These are phyloP conservation scores for Apodemus agrarius DNA, from an alignment of 2,797 vertebrate species.

Conservation along the genomic window DNA sequence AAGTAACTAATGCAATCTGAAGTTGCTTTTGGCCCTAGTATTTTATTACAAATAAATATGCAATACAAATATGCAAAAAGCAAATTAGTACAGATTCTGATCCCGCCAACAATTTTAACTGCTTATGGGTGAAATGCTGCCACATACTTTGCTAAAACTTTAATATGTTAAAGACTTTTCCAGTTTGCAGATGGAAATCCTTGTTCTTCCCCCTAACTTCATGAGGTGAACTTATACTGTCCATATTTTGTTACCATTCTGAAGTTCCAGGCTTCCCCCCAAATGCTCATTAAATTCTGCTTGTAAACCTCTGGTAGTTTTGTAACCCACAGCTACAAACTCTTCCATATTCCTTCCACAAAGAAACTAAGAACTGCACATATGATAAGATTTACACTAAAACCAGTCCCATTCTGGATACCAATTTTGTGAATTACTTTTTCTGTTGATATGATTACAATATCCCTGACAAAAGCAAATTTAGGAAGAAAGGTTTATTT, in stretches of 20 bases:
- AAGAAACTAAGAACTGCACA: neutral
- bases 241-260: neutral
- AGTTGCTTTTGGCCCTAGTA: neutral
- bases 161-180: neutral
- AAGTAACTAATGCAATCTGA: neutral
- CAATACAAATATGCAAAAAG: too few relatives aligned
- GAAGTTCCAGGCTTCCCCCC: neutral
- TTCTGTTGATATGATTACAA: neutral
- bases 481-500: neutral
- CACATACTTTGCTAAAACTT: neutral
- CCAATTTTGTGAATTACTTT: neutral
- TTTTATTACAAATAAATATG: too few relatives aligned
- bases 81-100: neutral
- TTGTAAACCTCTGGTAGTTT: neutral
- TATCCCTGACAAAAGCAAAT: neutral
- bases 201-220: neutral
- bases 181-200: neutral
- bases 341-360: neutral
- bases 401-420: neutral
- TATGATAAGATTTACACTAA: neutral
- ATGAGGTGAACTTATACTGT: neutral
- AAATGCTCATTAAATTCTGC: neutral
- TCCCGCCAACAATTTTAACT: neutral
- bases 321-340: neutral
- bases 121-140: neutral